These are phyloP conservation scores for Ganaspis sp. DNA, from an alignment of 1,140 invertebrate species.

Conservation along the genomic window DNA sequence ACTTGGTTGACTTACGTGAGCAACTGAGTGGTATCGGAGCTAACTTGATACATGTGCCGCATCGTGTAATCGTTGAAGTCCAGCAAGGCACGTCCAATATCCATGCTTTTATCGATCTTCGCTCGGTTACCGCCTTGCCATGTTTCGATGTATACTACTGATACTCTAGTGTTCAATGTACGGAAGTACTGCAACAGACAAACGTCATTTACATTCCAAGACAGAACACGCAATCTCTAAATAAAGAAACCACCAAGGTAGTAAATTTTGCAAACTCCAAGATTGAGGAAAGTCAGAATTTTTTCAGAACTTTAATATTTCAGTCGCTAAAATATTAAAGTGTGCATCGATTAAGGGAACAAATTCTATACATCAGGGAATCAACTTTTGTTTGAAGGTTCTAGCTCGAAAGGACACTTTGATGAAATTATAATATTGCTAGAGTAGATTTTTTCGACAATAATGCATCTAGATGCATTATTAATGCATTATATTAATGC, in stretches of 20 bases:
- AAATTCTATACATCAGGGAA: no score
- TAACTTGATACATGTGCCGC: conserved; percentile 87
- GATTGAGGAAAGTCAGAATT: not conserved
- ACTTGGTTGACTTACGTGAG: conserved; percentile 85
- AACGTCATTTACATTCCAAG: conserved; percentile 26
- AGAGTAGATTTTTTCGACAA: no score
- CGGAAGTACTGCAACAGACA: conserved; percentile 88
- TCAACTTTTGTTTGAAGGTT: no score
- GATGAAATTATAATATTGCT: no score
- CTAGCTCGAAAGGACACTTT: no score
- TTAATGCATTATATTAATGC: no score
- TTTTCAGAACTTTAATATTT: not conserved
- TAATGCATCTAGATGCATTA: no score
- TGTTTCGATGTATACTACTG: conserved; percentile 96
- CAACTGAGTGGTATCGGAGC: conserved; percentile 93
- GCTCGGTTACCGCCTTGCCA: conserved; percentile 94
- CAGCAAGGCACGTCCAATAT: conserved; percentile 89
- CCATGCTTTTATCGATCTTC: conserved; percentile 86
- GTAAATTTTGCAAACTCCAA: not conserved
- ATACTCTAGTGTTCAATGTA: conserved; percentile 93
- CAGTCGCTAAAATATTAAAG: not conserved
- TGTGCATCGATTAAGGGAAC: no score
- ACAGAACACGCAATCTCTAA: not conserved
- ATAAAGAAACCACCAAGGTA: not conserved
- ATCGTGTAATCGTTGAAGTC: conserved; percentile 94